A percentile compares a stretch with the other conserved stretches of the same genome.
Evolutionary conservation across 2,797 vertebrate species (phyloP).

Genomic region (Typhlichthys subterraneus): DNA sequence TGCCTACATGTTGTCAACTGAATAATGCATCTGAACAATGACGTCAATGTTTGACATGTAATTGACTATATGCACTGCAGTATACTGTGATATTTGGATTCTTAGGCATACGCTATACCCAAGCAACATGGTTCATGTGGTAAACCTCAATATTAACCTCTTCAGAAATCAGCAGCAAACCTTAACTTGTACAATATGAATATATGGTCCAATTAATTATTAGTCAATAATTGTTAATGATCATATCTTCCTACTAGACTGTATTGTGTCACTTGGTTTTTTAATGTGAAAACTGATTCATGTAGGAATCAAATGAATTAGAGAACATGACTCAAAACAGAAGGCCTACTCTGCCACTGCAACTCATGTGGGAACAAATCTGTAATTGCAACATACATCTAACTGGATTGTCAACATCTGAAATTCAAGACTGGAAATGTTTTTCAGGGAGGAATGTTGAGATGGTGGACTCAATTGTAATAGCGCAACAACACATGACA

Average conservation of each 20-base stretch:
- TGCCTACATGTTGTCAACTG: background rate
- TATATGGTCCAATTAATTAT: too few relatives aligned
- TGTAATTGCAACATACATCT: background rate
- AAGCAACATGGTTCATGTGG: slow-evolving; percentile 22
- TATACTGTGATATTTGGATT: slow-evolving; percentile 23
- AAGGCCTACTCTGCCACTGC: background rate
- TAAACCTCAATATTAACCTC: slow-evolving; percentile 24
- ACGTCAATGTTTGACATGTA: background rate
- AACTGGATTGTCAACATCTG: slow-evolving; percentile 1
- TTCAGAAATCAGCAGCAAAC: background rate
- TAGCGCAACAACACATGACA: slow-evolving; percentile 2
- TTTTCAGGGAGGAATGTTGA: slow-evolving; percentile 8
- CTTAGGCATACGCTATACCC: slow-evolving; percentile 17
- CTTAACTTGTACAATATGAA: background rate
- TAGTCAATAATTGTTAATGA: too few relatives aligned
- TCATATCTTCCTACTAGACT: background rate
- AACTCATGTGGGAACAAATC: background rate
- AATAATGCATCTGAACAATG: slow-evolving; percentile 8
- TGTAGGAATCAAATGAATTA: background rate
- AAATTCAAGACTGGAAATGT: background rate
- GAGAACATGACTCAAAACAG: background rate
- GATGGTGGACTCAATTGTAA: slow-evolving; percentile 9
- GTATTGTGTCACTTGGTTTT: background rate
- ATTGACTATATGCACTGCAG: slow-evolving; percentile 4
- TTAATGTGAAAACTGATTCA: slow-evolving; percentile 4